Percentiles rank a stretch among this genome's conserved stretches.
phyloP scores from a whole-genome alignment of 2,113 vertebrate species.

The Pollachius pollachius region DNA sequence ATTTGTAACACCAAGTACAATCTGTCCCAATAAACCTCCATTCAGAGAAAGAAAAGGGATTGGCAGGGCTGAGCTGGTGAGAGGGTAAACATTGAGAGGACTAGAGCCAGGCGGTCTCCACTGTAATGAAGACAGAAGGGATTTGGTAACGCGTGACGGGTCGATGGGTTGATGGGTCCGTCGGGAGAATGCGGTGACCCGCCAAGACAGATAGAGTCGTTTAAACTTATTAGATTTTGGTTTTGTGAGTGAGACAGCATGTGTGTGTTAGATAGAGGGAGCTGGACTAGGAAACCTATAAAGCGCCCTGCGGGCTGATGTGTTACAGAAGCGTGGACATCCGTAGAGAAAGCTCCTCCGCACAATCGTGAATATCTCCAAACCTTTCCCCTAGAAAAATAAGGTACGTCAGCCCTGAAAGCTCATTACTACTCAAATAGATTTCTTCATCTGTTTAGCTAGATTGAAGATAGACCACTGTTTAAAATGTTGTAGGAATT shows the following conservation, averaged over 20 bases:
- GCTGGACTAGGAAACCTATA: too few relatives aligned
- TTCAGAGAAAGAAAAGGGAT: slow-evolving; percentile 35
- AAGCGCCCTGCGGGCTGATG: background rate
- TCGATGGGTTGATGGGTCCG: slow-evolving; percentile 1
- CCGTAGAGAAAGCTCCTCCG: slow-evolving; percentile 62
- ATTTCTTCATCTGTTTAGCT: too few relatives aligned
- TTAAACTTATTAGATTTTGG: background rate
- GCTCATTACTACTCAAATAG: too few relatives aligned
- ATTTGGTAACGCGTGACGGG: slow-evolving; percentile 25
- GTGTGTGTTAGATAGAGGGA: background rate
- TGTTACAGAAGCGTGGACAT: slow-evolving; percentile 60
- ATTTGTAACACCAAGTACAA: background rate
- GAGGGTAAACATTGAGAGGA: slow-evolving; percentile 34
- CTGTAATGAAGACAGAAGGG: slow-evolving; percentile 6
- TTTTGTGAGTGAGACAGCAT: slow-evolving; percentile 25
- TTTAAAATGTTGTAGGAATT: background rate
- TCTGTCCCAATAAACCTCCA: slow-evolving; percentile 21
- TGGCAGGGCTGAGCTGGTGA: slow-evolving; percentile 30
- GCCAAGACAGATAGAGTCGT: background rate
- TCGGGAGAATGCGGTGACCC: background rate
- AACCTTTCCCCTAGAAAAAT: slow-evolving; percentile 26
- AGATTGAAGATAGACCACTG: background rate
- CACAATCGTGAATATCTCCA: slow-evolving; percentile 34
- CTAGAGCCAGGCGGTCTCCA: slow-evolving; percentile 20
- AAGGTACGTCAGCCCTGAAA: slow-evolving; percentile 39